phyloP scores from a whole-genome alignment of 2,113 vertebrate species.

The Thinocorus orbignyianus region DNA sequence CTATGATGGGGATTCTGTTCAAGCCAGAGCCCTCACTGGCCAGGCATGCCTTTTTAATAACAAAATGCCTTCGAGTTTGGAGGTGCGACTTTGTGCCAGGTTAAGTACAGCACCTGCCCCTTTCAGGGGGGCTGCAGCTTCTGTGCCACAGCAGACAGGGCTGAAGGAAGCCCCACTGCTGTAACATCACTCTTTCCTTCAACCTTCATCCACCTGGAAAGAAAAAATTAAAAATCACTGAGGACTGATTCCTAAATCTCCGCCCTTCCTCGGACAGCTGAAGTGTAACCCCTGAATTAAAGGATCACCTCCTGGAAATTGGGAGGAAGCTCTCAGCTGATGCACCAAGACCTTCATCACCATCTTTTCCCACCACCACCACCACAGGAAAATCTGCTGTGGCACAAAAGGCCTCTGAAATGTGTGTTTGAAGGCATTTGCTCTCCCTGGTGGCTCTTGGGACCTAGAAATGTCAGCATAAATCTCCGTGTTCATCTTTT shows the following conservation, averaged over 20 bases:
- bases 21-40: conserved; percentile 36
- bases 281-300: background rate
- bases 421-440: accelerated
- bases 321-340: background rate
- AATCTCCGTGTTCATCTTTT: background rate
- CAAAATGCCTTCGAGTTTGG: conserved; percentile 15
- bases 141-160: background rate
- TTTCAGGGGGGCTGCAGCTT: background rate
- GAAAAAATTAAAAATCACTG: too few species aligned
- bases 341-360: accelerated
- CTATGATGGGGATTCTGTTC: conserved; percentile 47
- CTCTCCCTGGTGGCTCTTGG: background rate
- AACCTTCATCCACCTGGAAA: background rate
- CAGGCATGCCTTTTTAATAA: conserved; percentile 52
- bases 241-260: background rate
- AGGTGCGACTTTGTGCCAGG: background rate
- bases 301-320: accelerated
- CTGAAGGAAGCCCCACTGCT: background rate
- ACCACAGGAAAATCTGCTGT: too few species aligned
- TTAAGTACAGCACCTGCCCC: background rate
- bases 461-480: background rate
- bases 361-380: too few species aligned
- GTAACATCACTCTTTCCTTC: background rate
- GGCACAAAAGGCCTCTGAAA: background rate
- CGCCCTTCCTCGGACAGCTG: background rate